Percentiles rank a stretch among this genome's conserved stretches.
Conservation (phyloP, 2,113 vertebrate genomes). For the Rhizomys pruinosus region DNA sequence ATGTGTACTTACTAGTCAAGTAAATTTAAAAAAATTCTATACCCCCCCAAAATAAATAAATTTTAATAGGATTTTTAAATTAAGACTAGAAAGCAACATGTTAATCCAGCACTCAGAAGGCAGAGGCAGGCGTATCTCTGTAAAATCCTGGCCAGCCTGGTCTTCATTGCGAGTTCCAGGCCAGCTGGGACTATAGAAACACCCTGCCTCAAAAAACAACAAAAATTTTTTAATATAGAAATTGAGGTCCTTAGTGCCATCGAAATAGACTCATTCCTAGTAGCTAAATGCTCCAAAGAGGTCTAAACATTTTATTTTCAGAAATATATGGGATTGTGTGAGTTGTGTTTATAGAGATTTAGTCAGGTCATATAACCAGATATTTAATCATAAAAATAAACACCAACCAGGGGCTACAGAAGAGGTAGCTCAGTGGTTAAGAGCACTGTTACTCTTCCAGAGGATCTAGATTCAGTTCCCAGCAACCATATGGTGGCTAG, state of each 20-base stretch:
- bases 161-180: too few relatives aligned
- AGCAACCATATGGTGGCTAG: background rate
- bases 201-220: background rate
- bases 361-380: background rate
- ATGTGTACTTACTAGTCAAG: too few relatives aligned
- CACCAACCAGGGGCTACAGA: background rate
- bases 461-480: background rate
- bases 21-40: too few relatives aligned
- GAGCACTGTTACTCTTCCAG: background rate
- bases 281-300: constrained; percentile 6
- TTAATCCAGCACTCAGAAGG: too few relatives aligned
- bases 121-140: too few relatives aligned
- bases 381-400: constrained; percentile 17
- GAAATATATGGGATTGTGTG: background rate
- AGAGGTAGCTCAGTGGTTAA: background rate
- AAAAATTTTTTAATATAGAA: background rate
- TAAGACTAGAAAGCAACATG: too few relatives aligned
- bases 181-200: too few relatives aligned
- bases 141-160: too few relatives aligned
- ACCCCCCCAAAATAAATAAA: too few relatives aligned
- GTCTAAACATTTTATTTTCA: constrained; percentile 29
- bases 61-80: too few relatives aligned
- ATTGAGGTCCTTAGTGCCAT: background rate
- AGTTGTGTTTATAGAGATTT: constrained; percentile 14
- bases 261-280: constrained; percentile 44